Evolutionary conservation across 1,140 invertebrate genomes (phyloP).

Genomic region (Leptinotarsa defecta): DNA sequence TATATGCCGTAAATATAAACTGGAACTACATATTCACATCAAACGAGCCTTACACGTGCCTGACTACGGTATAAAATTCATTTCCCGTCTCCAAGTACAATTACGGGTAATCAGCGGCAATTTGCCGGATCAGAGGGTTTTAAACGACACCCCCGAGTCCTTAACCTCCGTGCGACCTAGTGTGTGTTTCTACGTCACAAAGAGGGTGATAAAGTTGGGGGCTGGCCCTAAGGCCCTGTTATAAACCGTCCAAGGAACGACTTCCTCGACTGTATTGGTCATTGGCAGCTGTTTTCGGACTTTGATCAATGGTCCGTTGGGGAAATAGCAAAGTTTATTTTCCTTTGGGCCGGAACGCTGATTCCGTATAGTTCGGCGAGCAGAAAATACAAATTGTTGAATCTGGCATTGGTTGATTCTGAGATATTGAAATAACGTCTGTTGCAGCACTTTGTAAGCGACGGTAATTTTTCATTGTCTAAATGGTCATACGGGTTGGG

Average conservation of each 20-base stretch:
- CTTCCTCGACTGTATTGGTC: neutral
- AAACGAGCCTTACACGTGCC: no score
- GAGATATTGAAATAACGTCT: no score
- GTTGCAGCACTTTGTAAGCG: no score
- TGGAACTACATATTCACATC: no score
- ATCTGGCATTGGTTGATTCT: no score
- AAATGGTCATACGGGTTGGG: no score
- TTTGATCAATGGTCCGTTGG: conserved; percentile 2
- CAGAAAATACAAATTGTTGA: no score
- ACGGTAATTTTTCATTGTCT: no score
- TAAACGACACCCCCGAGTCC: conserved; percentile 26
- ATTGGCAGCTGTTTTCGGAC: neutral
- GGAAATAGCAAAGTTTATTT: no score
- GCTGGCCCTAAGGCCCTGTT: conserved; percentile 5
- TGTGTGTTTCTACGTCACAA: conserved; percentile 1
- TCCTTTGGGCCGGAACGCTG: no score
- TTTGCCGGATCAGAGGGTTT: conserved; percentile 22
- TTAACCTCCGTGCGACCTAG: conserved; percentile 20
- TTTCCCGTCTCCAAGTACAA: conserved; percentile 4
- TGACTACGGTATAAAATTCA: neutral
- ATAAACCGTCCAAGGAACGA: conserved; percentile 9
- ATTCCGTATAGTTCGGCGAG: no score
- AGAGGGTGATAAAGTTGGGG: conserved; percentile 11
- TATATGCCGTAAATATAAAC: no score
- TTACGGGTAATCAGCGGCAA: conserved; percentile 24